Evolutionary conservation across 2,888 invertebrate species (phyloP), one percentile per base, ranked within the genome.

Genomic region (Cerastis leucographa): DNA sequence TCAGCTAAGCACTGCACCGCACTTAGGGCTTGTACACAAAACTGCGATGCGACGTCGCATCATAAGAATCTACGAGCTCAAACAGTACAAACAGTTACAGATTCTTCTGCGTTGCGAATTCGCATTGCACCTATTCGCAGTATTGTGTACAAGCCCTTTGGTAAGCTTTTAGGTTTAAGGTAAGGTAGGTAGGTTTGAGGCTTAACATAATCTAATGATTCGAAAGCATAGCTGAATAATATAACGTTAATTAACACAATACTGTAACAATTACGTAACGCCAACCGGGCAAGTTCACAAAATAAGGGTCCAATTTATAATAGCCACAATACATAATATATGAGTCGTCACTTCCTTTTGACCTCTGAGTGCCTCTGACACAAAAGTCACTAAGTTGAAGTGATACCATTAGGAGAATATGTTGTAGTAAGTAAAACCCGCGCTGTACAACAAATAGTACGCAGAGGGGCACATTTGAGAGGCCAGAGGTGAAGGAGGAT

Each of bases 361-460:
- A 72, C n/a, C n/a, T n/a, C n/a, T n/a, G n/a, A n/a, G n/a, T n/a
- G n/a, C 74, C 85, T 72, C 77, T 67, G 70, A 68, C n/a, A 74
- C 56, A 19, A 51, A 35, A 67, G 56, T 67, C 68, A 76, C 71
- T 14, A 70, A 74, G 70, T 72, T 75, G 44, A 67, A 14, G 74
- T 67, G 68, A 71, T 29, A 62, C 74, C 76, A 81, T 78, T 76
- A 85, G 44, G 68, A 29, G 74, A 76, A 72, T 76, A 64, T 72
- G 70, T 69, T 70, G 72, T 80, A 85, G 72, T 76, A 84, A 69
- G 76, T 84, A 83, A 76, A 80, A 74, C 74, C 71, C 54, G n/a
- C 64, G 56, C 19, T n/a, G 56, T 46, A 74, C 14, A 64, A 59
- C 62, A 77, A 75, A 77, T 77, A 81, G 56, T 69, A 40, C 69